These are phyloP conservation scores for Eumaeus atala DNA, from an alignment of 1,140 invertebrate genomes.

Conservation along the genomic window DNA sequence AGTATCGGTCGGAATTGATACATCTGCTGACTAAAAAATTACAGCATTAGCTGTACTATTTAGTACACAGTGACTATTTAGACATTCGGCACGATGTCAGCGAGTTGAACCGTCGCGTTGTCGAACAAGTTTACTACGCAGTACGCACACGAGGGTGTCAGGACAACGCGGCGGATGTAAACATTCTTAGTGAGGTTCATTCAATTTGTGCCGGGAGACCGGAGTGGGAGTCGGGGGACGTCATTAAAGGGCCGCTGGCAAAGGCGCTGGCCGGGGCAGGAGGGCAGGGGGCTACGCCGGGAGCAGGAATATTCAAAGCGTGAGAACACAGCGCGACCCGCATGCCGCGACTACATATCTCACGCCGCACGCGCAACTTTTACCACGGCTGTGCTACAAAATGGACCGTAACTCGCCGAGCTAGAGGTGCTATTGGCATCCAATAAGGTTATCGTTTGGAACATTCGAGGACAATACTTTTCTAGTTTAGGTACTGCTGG, in stretches of 20 bases:
- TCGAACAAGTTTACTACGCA: constrained; percentile 8
- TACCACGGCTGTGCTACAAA: constrained; percentile 29
- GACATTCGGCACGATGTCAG: background rate
- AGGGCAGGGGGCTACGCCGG: constrained; percentile 38
- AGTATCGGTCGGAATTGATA: no score
- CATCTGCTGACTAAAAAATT: no score
- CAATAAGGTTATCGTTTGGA: constrained; percentile 62
- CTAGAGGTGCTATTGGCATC: constrained; percentile 36
- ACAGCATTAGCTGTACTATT: no score
- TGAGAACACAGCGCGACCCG: constrained; percentile 70
- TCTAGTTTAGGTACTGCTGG: constrained; percentile 71
- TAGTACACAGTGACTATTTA: no score
- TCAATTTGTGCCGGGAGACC: constrained; percentile 52
- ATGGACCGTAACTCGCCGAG: constrained; percentile 30
- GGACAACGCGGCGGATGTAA: constrained; percentile 40
- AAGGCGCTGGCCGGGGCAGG: constrained; percentile 18
- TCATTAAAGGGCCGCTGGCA: constrained; percentile 52
- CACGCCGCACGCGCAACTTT: constrained; percentile 71
- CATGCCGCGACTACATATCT: constrained; percentile 71
- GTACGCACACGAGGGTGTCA: constrained; percentile 15
- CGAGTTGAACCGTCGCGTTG: background rate
- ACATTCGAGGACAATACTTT: constrained; percentile 72
- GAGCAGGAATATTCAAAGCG: constrained; percentile 72
- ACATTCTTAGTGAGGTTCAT: constrained; percentile 58
- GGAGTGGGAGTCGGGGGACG: constrained; percentile 55